Conservation (phyloP, 2,113 vertebrate genomes). For the Oryzias woworae region DNA sequence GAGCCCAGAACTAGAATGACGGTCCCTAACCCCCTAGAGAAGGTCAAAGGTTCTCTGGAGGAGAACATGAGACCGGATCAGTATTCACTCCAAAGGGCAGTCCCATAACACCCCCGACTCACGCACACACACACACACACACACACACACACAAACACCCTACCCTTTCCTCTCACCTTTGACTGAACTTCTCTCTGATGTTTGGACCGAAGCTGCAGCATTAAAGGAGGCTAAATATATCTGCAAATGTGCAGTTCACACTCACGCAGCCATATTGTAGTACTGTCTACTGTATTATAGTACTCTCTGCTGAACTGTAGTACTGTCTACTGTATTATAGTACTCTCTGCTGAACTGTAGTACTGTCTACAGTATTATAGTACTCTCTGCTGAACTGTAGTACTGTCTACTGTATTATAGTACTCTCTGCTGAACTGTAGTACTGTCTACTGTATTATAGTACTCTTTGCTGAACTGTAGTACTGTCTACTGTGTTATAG, state of each 20-base stretch:
- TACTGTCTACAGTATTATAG: too few species aligned
- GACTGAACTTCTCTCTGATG: slow-evolving; percentile 16
- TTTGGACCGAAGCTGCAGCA: slow-evolving; percentile 1
- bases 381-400: too few species aligned
- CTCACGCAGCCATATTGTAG: not conserved
- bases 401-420: too few species aligned
- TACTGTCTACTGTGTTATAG: too few species aligned
- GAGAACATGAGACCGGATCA: slow-evolving; percentile 48
- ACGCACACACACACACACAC: slow-evolving; percentile 15
- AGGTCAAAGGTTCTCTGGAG: slow-evolving; percentile 63
- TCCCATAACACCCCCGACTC: slow-evolving; percentile 9
- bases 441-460: too few species aligned
- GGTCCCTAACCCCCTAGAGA: slow-evolving; percentile 42
- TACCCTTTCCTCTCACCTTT: slow-evolving; percentile 60
- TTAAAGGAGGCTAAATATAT: slow-evolving; percentile 47
- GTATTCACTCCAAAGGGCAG: slow-evolving; percentile 56
- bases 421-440: too few species aligned
- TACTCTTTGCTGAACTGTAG: too few species aligned
- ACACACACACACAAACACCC: slow-evolving; percentile 19
- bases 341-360: not conserved
- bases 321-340: not conserved
- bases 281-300: not conserved
- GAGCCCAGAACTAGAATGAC: slow-evolving; percentile 12
- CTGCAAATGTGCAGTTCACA: slow-evolving; percentile 15
- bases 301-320: not conserved